Evolutionary conservation across 1,140 invertebrate species (phyloP).

Genomic region (Liolophura sinensis): DNA sequence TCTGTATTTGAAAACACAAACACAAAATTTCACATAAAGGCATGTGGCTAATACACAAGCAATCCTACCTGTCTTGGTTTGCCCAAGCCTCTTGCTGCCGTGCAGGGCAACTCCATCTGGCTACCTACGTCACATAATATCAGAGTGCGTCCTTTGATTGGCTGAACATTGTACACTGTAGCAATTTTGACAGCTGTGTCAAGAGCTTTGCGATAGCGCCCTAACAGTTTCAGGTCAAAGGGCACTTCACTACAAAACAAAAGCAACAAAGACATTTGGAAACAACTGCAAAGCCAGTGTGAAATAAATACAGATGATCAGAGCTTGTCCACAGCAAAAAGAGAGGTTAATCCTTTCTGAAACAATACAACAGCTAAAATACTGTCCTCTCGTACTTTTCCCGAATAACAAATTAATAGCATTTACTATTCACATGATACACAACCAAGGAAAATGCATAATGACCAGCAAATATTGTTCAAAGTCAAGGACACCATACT

Average conservation of each 20-base stretch:
- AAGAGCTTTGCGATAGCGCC: constrained; percentile 54
- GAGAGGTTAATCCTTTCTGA: too few relatives aligned
- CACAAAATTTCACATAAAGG: background rate
- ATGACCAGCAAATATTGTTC: too few relatives aligned
- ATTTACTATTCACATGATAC: too few relatives aligned
- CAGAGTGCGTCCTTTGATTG: constrained; percentile 56
- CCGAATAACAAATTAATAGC: too few relatives aligned
- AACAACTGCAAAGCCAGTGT: too few relatives aligned
- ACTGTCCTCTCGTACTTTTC: too few relatives aligned
- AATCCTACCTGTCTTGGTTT: constrained; percentile 47
- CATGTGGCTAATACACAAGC: background rate
- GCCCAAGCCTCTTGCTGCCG: constrained; percentile 51
- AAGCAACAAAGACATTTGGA: background rate
- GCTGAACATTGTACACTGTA: constrained; percentile 57
- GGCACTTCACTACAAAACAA: constrained; percentile 40
- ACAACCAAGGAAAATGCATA: too few relatives aligned
- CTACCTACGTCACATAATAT: constrained; percentile 51
- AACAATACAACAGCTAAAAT: too few relatives aligned
- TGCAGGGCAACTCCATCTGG: constrained; percentile 42
- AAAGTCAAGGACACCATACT: too few relatives aligned
- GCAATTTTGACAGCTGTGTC: constrained; percentile 59
- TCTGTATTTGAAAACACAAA: background rate
- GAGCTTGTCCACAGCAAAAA: too few relatives aligned
- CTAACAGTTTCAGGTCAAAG: constrained; percentile 41
- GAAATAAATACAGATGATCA: too few relatives aligned